Evolutionary conservation across 2,888 invertebrate genomes (phyloP).

Genomic region (Frankliniella fusca): DNA sequence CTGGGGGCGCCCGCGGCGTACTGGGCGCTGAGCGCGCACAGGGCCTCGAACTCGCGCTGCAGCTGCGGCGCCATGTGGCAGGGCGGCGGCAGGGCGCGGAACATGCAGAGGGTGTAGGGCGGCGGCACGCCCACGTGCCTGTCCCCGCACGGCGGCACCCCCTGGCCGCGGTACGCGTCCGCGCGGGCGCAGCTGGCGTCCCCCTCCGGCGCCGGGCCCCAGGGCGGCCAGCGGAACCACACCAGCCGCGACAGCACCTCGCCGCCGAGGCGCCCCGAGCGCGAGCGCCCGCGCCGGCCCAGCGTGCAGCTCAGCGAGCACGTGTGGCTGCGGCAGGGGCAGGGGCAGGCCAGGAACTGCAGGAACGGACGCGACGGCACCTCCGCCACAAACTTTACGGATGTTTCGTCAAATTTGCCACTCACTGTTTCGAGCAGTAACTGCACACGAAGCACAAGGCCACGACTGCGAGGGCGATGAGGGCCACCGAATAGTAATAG

Average conservation of each 20-base stretch:
- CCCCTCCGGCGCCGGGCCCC: neutral
- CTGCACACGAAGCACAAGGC: neutral
- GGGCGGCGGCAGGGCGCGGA: neutral
- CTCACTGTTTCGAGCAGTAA: neutral
- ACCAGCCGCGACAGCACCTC: neutral
- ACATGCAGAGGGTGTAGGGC: neutral
- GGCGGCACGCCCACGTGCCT: neutral
- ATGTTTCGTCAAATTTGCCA: too few relatives aligned
- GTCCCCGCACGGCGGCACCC: neutral
- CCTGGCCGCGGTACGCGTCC: neutral
- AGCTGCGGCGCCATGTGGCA: neutral
- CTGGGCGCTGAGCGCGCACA: neutral
- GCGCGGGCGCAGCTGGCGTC: neutral
- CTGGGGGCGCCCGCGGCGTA: neutral
- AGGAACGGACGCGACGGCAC: too few relatives aligned
- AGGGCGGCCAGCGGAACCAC: neutral
- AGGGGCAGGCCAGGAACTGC: too few relatives aligned
- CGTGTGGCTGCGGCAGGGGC: neutral
- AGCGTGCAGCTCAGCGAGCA: too few relatives aligned
- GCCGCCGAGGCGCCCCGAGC: neutral
- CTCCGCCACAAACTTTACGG: too few relatives aligned
- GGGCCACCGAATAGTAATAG: neutral
- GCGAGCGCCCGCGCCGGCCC: neutral
- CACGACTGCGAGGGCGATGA: neutral
- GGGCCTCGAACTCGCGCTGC: constrained; percentile 11